Conservation (phyloP, 2,113 vertebrate species). For the Mesoclemmys tuberculata region DNA sequence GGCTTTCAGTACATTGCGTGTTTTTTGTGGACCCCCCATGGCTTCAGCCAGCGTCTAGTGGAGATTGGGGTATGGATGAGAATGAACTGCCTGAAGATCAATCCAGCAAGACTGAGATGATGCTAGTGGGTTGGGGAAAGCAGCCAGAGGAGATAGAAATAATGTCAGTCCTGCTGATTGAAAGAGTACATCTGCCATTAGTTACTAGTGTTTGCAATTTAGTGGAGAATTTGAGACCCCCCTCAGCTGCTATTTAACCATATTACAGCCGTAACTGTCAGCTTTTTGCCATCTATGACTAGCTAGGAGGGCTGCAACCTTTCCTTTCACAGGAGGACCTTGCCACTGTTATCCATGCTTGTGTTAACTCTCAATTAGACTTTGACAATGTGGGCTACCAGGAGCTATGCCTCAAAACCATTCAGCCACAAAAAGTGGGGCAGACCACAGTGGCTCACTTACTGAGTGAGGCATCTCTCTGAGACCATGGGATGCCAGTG, state of each 20-base stretch:
- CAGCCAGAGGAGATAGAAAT: background rate
- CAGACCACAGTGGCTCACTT: background rate
- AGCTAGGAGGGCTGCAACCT: background rate
- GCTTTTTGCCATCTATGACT: background rate
- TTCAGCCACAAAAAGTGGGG: background rate
- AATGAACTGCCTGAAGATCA: background rate
- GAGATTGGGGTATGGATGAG: background rate
- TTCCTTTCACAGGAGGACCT: background rate
- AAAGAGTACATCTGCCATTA: background rate
- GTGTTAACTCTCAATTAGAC: background rate
- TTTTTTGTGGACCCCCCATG: slow-evolving; percentile 33
- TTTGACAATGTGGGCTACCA: background rate
- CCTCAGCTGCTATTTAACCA: background rate
- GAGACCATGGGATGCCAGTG: background rate
- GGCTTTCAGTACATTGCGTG: background rate
- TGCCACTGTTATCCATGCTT: background rate
- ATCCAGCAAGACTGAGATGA: background rate
- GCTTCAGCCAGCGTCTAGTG: background rate
- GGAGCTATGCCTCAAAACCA: background rate
- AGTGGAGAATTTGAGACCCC: background rate
- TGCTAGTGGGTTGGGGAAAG: background rate
- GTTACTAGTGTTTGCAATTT: background rate
- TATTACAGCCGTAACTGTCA: background rate
- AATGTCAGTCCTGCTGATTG: background rate
- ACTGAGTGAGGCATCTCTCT: background rate